Conservation (phyloP, 2,888 invertebrate genomes). For the Timema podura region DNA sequence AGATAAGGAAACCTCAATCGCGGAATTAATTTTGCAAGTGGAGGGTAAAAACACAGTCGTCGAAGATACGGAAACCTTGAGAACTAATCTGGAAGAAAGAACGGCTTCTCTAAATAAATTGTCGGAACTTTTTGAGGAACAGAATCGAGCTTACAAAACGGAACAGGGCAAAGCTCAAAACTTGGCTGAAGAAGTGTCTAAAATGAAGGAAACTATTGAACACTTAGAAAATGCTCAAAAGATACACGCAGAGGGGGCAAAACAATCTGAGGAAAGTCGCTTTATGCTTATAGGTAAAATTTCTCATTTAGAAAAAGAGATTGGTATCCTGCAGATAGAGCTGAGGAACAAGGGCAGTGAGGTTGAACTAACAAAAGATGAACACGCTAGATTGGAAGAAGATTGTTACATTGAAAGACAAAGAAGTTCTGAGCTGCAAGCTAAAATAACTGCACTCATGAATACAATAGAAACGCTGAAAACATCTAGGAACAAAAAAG, state of each 20-base stretch:
- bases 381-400: not conserved
- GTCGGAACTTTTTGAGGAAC: not conserved
- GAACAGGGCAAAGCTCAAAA: too few species aligned
- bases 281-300: conserved; percentile 40
- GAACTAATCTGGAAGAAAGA: conserved; percentile 15
- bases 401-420: conserved; percentile 1
- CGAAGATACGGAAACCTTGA: conserved; percentile 10
- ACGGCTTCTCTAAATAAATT: conserved; percentile 15
- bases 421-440: not conserved
- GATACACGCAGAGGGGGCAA: too few species aligned
- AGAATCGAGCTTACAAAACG: not conserved
- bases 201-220: not conserved
- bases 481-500: not conserved
- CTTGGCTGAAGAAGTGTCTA: not conserved
- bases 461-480: not conserved
- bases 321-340: not conserved
- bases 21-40: conserved; percentile 12
- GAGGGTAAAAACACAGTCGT: conserved; percentile 19
- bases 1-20: conserved; percentile 15
- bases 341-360: conserved; percentile 11
- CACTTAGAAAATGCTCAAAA: not conserved
- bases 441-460: conserved; percentile 12
- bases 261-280: not conserved
- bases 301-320: conserved; percentile 38
- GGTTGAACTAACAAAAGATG: conserved; percentile 14